phyloP scores from a whole-genome alignment of 2,113 vertebrate species.

The Salvator merianae region DNA sequence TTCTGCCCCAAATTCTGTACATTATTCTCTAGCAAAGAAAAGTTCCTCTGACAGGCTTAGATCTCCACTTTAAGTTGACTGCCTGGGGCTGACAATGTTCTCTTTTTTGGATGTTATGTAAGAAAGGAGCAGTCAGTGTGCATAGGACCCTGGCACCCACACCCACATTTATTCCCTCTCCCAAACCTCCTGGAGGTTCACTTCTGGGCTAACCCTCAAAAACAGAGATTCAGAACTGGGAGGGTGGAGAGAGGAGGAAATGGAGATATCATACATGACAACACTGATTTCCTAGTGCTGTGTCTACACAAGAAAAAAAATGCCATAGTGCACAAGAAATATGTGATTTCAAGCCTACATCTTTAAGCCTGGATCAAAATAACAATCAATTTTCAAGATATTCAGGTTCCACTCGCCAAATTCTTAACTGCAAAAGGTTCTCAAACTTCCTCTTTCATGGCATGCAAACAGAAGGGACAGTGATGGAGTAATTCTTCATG shows the following conservation, averaged over 20 bases:
- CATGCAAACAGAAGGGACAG: neutral
- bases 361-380: neutral
- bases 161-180: neutral
- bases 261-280: neutral
- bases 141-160: neutral
- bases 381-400: neutral
- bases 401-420: neutral
- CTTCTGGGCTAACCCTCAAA: neutral
- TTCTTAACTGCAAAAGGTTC: neutral
- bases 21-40: neutral
- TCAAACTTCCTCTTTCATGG: neutral
- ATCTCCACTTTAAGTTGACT: neutral
- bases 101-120: slow-evolving; percentile 7
- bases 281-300: neutral
- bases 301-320: neutral
- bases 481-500: neutral
- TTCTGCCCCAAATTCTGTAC: neutral
- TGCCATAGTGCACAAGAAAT: neutral
- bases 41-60: neutral
- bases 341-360: neutral
- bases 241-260: neutral
- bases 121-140: neutral
- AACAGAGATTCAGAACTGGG: neutral
- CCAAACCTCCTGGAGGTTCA: neutral
- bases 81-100: slow-evolving; percentile 12